Evolutionary conservation across 2,797 vertebrate genomes (phyloP).

Genomic region (Rhabdomys pumilio): DNA sequence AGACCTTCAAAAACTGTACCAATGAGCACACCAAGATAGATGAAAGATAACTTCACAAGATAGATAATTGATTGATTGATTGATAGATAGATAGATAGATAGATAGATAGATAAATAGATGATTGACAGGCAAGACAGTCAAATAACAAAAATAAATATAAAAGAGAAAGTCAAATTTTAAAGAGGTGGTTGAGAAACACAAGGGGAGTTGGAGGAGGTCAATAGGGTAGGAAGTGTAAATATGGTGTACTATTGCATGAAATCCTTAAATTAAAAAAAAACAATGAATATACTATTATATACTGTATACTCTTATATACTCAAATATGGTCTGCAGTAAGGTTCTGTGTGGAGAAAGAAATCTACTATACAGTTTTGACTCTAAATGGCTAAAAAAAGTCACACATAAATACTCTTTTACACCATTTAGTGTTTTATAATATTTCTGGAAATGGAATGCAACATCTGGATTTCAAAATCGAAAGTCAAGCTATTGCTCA

Average conservation of each 20-base stretch:
- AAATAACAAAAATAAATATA: neutral
- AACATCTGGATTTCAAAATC: neutral
- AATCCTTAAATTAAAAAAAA: neutral
- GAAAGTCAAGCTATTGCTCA: slow-evolving; percentile 62
- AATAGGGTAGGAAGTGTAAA: neutral
- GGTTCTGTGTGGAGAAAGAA: neutral
- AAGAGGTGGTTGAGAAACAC: neutral
- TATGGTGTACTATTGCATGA: neutral
- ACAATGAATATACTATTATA: neutral
- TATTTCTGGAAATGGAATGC: slow-evolving; percentile 12
- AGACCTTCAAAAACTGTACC: neutral
- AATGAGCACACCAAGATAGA: neutral
- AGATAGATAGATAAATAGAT: neutral
- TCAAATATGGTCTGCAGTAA: slow-evolving; percentile 1
- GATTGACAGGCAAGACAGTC: neutral
- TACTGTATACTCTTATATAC: too few relatives aligned
- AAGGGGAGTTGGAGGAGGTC: neutral
- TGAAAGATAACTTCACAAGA: neutral
- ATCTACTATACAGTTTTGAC: slow-evolving; percentile 6
- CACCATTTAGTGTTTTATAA: slow-evolving; percentile 38
- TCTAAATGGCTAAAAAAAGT: neutral
- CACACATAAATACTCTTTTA: neutral
- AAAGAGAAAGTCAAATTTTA: neutral
- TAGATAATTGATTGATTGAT: neutral
- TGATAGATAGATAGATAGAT: neutral